Conservation (phyloP, 1,140 invertebrate genomes). For the Hestina assimilis region DNA sequence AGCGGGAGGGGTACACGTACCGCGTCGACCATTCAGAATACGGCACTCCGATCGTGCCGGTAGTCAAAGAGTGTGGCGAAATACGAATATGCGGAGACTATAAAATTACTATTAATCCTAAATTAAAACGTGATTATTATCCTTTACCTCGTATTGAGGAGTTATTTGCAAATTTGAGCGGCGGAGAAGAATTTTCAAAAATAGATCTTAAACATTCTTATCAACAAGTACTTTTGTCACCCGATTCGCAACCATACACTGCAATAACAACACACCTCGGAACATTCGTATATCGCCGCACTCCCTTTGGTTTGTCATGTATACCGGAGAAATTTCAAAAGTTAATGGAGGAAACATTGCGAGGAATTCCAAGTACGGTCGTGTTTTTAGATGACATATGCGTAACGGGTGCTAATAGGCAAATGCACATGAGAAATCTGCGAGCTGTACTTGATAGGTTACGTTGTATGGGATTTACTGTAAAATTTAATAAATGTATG, state of each 20-base stretch:
- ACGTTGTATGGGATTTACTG: conserved; percentile 23
- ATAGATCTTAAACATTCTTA: conserved; percentile 39
- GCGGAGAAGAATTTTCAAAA: conserved; percentile 39
- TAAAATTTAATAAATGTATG: conserved; percentile 38
- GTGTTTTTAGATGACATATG: conserved; percentile 45
- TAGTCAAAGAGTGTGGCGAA: conserved; percentile 31
- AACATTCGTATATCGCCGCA: conserved; percentile 38
- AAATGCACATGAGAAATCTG: conserved; percentile 31
- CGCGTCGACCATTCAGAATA: conserved; percentile 35
- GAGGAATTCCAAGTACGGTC: conserved; percentile 21
- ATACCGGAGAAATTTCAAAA: conserved; percentile 51
- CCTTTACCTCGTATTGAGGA: conserved; percentile 45
- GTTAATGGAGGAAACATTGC: conserved; percentile 29
- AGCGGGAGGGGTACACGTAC: conserved; percentile 38
- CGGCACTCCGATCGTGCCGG: conserved; percentile 37
- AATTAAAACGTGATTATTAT: conserved; percentile 37
- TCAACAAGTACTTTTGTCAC: conserved; percentile 32
- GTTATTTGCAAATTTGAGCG: conserved; percentile 40
- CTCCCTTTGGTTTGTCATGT: conserved; percentile 43
- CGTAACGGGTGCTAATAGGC: conserved; percentile 26
- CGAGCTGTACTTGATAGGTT: conserved; percentile 25
- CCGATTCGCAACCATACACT: conserved; percentile 36
- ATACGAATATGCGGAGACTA: conserved; percentile 38
- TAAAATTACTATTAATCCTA: conserved; percentile 38
- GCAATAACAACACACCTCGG: conserved; percentile 45